Evolutionary conservation across 2,888 invertebrate species (phyloP).

Genomic region (Glaucopsyche alexis): DNA sequence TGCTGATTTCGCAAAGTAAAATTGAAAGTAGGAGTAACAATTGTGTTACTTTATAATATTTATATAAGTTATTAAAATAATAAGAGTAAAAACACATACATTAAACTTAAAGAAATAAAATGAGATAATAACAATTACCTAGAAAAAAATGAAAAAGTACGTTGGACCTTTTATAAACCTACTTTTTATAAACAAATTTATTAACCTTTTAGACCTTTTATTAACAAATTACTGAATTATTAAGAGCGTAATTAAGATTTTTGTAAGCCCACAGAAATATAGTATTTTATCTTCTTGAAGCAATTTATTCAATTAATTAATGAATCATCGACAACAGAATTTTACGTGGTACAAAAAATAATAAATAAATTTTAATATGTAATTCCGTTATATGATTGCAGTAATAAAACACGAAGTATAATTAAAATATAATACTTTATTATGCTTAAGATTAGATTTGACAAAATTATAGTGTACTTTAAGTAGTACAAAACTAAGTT

Average conservation of each 20-base stretch:
- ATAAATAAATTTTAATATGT: no score
- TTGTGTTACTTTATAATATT: no score
- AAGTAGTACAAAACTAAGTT: background rate
- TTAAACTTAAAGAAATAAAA: background rate
- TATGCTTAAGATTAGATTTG: constrained; percentile 2
- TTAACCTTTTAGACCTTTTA: background rate
- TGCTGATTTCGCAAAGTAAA: no score
- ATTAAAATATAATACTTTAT: constrained; percentile 19
- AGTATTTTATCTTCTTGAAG: no score
- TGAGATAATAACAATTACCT: background rate
- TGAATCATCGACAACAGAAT: no score
- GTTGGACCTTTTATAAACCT: constrained; percentile 1
- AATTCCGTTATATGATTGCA: no score
- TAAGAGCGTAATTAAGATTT: background rate
- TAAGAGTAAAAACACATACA: background rate
- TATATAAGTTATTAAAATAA: background rate
- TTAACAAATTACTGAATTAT: background rate
- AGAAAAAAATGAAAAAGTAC: constrained; percentile 16
- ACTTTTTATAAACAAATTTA: background rate
- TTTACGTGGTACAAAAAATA: no score
- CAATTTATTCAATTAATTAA: no score
- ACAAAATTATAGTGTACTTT: background rate
- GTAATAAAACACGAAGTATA: constrained; percentile 1
- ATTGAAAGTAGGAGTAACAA: no score
- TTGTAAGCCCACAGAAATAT: no score